These are phyloP conservation scores for Antrozous pallidus DNA, from an alignment of 2,797 vertebrate species.

Conservation along the genomic window DNA sequence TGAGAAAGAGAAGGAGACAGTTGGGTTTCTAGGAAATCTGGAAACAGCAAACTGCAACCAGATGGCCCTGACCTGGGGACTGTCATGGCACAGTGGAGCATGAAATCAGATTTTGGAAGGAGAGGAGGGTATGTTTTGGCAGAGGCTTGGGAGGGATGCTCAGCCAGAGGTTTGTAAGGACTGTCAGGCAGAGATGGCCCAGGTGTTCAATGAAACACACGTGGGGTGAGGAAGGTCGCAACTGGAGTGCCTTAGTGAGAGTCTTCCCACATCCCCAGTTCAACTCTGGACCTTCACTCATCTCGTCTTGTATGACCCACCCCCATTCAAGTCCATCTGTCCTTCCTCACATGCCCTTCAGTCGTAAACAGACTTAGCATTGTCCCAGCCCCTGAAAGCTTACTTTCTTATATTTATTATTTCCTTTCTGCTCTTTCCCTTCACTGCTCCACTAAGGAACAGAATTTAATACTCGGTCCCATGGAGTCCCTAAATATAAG, in stretches of 20 bases:
- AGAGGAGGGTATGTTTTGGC: neutral
- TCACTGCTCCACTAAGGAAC: neutral
- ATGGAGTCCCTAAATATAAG: neutral
- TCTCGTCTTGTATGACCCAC: neutral
- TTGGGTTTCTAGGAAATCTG: slow-evolving; percentile 19
- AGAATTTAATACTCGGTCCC: neutral
- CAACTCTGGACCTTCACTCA: neutral
- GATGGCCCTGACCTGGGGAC: neutral
- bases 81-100: neutral
- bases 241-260: neutral
- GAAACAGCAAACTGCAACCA: neutral
- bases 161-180: neutral
- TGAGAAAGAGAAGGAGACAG: neutral
- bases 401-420: neutral
- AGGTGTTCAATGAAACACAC: neutral
- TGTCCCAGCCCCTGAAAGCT: neutral
- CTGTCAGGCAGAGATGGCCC: neutral
- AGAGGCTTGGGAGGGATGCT: neutral
- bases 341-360: neutral
- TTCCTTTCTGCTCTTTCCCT: neutral
- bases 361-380: neutral
- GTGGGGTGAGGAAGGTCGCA: no score
- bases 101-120: slow-evolving; percentile 40
- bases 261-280: neutral
- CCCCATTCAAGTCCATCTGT: neutral